phyloP scores from a whole-genome alignment of 2,113 vertebrate species.

The Girardinichthys multiradiatus region DNA sequence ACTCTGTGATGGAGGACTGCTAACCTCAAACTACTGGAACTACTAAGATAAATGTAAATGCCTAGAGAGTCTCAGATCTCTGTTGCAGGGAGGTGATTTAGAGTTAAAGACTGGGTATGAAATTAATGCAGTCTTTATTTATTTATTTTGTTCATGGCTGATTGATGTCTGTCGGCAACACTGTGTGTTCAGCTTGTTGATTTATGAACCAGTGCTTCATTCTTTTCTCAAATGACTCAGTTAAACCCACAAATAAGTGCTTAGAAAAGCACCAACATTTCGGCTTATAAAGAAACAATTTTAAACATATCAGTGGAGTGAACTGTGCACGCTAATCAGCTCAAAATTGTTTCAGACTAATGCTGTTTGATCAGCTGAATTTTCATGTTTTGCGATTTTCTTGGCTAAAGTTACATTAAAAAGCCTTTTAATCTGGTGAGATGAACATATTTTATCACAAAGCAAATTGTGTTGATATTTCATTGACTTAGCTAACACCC shows the following conservation, averaged over 20 bases:
- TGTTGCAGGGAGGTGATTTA: conserved; percentile 43
- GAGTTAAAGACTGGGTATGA: conserved; percentile 18
- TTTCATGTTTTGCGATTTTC: neutral
- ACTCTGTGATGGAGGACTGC: conserved; percentile 39
- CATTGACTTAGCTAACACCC: too few species aligned
- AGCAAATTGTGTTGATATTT: neutral
- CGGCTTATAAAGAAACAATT: neutral
- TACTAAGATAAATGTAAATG: conserved; percentile 19
- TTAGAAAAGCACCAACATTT: neutral
- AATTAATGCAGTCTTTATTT: conserved; percentile 52
- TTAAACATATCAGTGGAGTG: neutral
- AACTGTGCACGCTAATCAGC: neutral
- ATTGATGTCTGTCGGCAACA: conserved; percentile 55
- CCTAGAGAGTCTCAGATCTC: conserved; percentile 35
- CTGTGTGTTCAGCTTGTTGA: conserved; percentile 36
- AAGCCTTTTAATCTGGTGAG: conserved; percentile 3
- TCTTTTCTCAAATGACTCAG: conserved; percentile 29
- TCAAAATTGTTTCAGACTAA: neutral
- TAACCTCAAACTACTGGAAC: conserved; percentile 24
- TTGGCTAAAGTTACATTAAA: neutral
- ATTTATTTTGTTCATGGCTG: conserved; percentile 55
- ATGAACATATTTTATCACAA: neutral
- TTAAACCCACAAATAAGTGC: conserved; percentile 16
- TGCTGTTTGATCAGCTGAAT: neutral
- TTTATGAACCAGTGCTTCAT: conserved; percentile 58